Percentiles rank a stretch among this genome's conserved stretches.
Conservation (phyloP, 2,888 invertebrate genomes). For the Eupithecia pulchellata region DNA sequence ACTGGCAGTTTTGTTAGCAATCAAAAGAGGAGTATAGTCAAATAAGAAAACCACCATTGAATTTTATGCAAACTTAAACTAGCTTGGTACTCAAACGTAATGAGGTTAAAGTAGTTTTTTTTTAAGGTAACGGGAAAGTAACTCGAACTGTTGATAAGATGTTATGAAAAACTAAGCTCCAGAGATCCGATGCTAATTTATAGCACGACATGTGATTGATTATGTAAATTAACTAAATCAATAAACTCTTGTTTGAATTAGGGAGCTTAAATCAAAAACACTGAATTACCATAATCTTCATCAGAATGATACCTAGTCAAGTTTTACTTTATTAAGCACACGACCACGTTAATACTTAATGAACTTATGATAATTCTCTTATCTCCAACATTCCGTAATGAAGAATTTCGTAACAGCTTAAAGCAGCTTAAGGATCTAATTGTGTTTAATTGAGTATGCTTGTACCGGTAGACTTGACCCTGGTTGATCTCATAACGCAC, state of each 20-base stretch:
- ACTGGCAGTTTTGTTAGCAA: not conserved
- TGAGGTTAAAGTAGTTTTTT: not conserved
- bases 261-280: constrained; percentile 29
- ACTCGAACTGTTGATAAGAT: not conserved
- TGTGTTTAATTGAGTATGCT: constrained; percentile 78
- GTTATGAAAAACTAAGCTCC: not conserved
- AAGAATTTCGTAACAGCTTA: constrained; percentile 49
- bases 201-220: constrained; percentile 14
- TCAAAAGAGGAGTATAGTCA: not conserved
- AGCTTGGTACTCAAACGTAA: not conserved
- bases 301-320: constrained; percentile 30
- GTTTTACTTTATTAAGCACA: constrained; percentile 40
- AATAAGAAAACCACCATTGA: not conserved
- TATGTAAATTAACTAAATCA: constrained; percentile 25
- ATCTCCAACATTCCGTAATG: constrained; percentile 43
- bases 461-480: constrained; percentile 74
- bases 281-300: constrained; percentile 40
- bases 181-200: constrained; percentile 10
- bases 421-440: constrained; percentile 59
- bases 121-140: constrained; percentile 5
- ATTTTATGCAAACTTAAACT: not conserved
- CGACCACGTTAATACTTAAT: constrained; percentile 42
- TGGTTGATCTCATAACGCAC: constrained; percentile 77
- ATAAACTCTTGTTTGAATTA: constrained; percentile 25
- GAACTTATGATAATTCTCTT: constrained; percentile 45